Evolutionary conservation across 1,140 invertebrate genomes (phyloP), one percentile per base, ranked within the genome.

Genomic region (Eriocheir sinensis): DNA sequence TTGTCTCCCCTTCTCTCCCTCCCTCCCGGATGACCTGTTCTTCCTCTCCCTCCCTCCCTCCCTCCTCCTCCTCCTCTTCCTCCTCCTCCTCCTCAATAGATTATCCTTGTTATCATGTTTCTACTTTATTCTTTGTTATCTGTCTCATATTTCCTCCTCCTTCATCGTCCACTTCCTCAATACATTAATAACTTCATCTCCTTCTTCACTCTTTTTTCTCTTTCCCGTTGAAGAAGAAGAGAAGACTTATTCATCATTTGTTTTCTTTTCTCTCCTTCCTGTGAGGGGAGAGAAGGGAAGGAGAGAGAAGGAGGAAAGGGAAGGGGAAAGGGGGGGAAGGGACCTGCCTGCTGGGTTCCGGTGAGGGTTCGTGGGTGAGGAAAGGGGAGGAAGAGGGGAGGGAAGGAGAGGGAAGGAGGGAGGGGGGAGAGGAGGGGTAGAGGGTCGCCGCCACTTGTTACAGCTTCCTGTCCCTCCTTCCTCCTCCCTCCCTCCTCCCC

Each of bases 391-490:
- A n/a, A 36, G 34, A 86, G 83, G 83, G 40, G 27, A 9, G 83
- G 32, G 83, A 36, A 17, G 9, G 34, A 85, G 3, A 34, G 83
- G 21, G 32, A 38, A n/a, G 3, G 81, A 15, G 36, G n/a, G 81
- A 15, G 36, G 27, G 15, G 83, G 40, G 80, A 36, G 80, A 81
- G 80, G 80, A 36, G 34, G 80, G 32, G 36, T 44, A 44, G 60
- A 41, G 60, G 90, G 88, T 53, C 41, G 41, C 53, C 88, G 53
- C 34, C 88, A 32, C 88, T 89, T 89, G 88, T 89, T 85, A 89
- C 44, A 89, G 88, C 90, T 80, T 80, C 90, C 90, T 80, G 72
- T n/a, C 72, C 48, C 48, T 30, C 72, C 32, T 21, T 30, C 40
- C 48, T 44, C 90, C 34, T 41, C 40, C 44, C 44, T 15, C 34